Conservation (phyloP, 2,888 invertebrate genomes). For the Fragum whitleyi region DNA sequence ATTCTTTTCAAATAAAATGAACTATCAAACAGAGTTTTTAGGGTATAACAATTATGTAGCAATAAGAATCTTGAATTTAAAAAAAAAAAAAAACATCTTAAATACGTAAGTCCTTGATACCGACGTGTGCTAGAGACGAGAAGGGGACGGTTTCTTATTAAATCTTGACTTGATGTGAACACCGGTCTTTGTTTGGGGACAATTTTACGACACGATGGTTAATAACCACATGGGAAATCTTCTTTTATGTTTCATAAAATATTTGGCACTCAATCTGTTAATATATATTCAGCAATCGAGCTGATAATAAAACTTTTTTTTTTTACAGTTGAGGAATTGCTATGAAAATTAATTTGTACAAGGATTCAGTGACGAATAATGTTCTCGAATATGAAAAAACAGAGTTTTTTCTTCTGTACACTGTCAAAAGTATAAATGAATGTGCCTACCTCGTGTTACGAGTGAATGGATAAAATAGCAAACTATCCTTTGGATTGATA, state of each 20-base stretch:
- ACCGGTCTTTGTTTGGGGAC: constrained; percentile 9
- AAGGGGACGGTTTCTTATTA: too few relatives aligned
- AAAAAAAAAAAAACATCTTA: too few relatives aligned
- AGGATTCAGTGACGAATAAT: background rate
- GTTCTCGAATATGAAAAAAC: background rate
- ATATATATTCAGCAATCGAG: constrained; percentile 54
- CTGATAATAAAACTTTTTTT: constrained; percentile 56
- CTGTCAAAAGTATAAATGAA: background rate
- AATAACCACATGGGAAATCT: constrained; percentile 61
- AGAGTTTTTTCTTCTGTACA: background rate
- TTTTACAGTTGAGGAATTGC: constrained; percentile 28
- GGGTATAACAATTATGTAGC: too few relatives aligned
- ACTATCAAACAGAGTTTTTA: too few relatives aligned
- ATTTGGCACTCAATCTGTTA: constrained; percentile 57
- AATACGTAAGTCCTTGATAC: too few relatives aligned
- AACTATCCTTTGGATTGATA: too few relatives aligned
- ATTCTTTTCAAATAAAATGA: too few relatives aligned
- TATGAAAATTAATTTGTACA: background rate
- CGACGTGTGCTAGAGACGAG: too few relatives aligned
- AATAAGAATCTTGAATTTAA: too few relatives aligned
- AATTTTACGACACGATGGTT: background rate
- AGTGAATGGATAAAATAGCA: too few relatives aligned
- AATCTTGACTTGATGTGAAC: background rate
- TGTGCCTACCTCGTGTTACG: too few relatives aligned
- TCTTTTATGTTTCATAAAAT: constrained; percentile 57